Conservation (phyloP, 2,113 vertebrate genomes). For the Neotoma lepida region DNA sequence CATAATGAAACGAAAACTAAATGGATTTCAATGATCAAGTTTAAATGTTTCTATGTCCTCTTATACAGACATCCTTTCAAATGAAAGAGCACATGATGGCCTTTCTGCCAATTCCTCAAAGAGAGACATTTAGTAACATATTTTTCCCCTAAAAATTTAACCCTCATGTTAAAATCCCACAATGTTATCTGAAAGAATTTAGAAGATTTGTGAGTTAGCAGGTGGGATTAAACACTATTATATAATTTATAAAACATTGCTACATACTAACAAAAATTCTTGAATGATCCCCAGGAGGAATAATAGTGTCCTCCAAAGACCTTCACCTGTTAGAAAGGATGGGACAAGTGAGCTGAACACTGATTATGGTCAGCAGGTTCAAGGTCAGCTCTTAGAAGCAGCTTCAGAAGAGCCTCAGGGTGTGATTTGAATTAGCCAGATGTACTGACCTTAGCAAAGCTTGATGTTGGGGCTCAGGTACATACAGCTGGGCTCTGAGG, state of each 20-base stretch:
- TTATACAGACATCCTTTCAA: conserved; percentile 67
- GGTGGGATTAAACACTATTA: conserved; percentile 40
- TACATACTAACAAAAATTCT: conserved; percentile 60
- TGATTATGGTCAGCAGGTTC: conserved; percentile 61
- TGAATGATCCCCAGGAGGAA: conserved; percentile 44
- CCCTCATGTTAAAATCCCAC: conserved; percentile 59
- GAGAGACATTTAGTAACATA: conserved; percentile 53
- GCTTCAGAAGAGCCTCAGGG: not conserved
- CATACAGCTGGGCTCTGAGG: too few relatives aligned
- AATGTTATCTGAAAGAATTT: conserved; percentile 60
- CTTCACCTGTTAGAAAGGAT: conserved; percentile 58
- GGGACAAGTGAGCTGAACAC: conserved; percentile 37
- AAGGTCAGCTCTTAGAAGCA: conserved; percentile 62
- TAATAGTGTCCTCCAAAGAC: conserved; percentile 54
- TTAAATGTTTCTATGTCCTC: conserved; percentile 73
- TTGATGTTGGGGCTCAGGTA: not conserved
- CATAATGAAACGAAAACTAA: conserved; percentile 77
- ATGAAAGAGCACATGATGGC: conserved; percentile 27
- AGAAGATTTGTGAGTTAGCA: conserved; percentile 44
- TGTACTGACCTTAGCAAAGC: not conserved
- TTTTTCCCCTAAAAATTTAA: conserved; percentile 58
- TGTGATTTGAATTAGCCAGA: not conserved
- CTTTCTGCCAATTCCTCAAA: conserved; percentile 68
- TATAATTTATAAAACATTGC: conserved; percentile 60
- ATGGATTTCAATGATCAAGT: conserved; percentile 72